A percentile compares a stretch with the other conserved stretches of the same genome.
Evolutionary conservation across 1,140 invertebrate genomes (phyloP).

Genomic region (Aleiodes sp.): DNA sequence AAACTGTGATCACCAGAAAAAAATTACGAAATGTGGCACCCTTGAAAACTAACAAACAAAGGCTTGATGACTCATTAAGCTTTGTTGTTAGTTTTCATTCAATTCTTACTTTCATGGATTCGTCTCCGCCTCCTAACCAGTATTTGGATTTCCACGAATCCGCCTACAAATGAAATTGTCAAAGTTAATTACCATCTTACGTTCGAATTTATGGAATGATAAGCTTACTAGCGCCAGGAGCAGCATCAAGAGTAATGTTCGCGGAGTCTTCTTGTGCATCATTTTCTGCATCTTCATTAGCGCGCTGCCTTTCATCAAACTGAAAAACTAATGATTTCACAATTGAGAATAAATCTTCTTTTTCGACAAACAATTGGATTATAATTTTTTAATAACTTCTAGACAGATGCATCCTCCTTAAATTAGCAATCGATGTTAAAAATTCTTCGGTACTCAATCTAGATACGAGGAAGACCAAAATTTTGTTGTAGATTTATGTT

Average conservation of each 20-base stretch:
- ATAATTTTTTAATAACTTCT: conserved; percentile 6
- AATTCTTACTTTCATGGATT: conserved; percentile 17
- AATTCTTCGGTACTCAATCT: conserved; percentile 8
- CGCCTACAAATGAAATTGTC: neutral
- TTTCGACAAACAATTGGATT: neutral
- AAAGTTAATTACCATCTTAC: neutral
- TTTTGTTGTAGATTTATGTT: neutral
- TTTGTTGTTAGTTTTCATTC: neutral
- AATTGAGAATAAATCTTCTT: neutral
- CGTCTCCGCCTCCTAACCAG: neutral
- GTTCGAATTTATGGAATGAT: no score
- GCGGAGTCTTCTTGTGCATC: no score
- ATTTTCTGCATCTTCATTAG: no score
- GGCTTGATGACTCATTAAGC: no score
- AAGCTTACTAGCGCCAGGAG: no score
- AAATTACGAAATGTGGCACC: no score
- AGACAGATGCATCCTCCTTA: conserved; percentile 12
- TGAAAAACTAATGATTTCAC: neutral
- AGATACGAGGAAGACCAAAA: neutral
- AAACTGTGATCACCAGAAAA: no score
- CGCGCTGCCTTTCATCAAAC: no score
- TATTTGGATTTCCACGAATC: conserved; percentile 3
- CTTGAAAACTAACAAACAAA: no score
- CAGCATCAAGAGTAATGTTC: no score
- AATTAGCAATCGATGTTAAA: conserved; percentile 13